Percentiles rank a stretch among this genome's conserved stretches.
Conservation (phyloP, 30 jellyfish, hydroid and myxozoan genomes). For the Pelagia noctiluca region DNA sequence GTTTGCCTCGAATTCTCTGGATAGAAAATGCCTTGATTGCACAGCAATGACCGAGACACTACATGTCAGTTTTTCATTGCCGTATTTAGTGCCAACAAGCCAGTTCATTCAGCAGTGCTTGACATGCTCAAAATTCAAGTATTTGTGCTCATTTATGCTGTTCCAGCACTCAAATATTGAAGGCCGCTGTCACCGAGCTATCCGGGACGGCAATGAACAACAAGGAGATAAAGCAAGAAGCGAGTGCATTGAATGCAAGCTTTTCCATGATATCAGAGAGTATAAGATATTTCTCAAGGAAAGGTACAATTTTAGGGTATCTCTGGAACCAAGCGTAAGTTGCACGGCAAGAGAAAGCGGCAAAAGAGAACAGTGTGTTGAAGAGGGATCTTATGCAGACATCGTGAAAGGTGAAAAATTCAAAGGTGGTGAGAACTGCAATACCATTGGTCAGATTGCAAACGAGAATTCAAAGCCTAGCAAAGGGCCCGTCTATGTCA, state of each 20-base stretch:
- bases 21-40: constrained; percentile 92
- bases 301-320: constrained; percentile 65
- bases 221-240: constrained; percentile 34
- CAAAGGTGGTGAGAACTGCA: not conserved
- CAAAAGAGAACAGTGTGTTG: not conserved
- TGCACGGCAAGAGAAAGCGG: not conserved
- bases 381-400: constrained; percentile 67
- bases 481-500: constrained; percentile 76
- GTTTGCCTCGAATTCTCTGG: constrained; percentile 69
- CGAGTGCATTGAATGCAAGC: constrained; percentile 82
- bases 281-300: constrained; percentile 72
- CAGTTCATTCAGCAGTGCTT: constrained; percentile 87
- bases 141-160: constrained; percentile 82
- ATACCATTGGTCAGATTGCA: not conserved
- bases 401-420: constrained; percentile 66
- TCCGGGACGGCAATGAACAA: constrained; percentile 73
- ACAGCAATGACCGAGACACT: constrained; percentile 84
- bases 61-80: constrained; percentile 66
- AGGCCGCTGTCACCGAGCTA: constrained; percentile 78
- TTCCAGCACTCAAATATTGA: constrained; percentile 75
- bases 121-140: constrained; percentile 82
- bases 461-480: constrained; percentile 45
- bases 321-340: constrained; percentile 78
- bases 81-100: constrained; percentile 68
- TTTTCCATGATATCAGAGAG: constrained; percentile 71